Evolutionary conservation across 2,113 vertebrate species (phyloP).

Genomic region (Pterocles burchelli): DNA sequence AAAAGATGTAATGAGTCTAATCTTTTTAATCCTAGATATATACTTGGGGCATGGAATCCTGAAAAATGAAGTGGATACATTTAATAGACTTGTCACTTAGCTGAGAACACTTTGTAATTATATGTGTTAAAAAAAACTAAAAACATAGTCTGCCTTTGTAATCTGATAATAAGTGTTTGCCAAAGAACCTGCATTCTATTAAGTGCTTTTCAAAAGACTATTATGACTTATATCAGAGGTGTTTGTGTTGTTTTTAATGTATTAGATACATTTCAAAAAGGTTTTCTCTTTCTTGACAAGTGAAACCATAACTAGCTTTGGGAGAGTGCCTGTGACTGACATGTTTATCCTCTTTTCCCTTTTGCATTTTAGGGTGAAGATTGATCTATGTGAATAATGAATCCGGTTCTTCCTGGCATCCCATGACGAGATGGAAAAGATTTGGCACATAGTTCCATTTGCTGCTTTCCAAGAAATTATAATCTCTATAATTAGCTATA

Average conservation of each 20-base stretch:
- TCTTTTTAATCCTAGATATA: neutral
- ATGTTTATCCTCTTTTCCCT: neutral
- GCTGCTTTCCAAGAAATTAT: neutral
- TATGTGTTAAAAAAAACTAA: neutral
- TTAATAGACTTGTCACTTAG: neutral
- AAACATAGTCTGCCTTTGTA: neutral
- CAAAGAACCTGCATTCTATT: neutral
- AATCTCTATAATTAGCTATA: neutral
- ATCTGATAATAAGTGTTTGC: neutral
- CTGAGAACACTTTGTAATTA: neutral
- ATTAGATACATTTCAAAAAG: neutral
- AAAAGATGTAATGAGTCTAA: neutral
- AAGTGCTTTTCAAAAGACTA: neutral
- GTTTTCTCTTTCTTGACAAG: neutral
- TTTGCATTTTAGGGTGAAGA: slow-evolving; percentile 60
- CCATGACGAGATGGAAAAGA: neutral
- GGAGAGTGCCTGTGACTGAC: neutral
- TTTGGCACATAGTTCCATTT: neutral
- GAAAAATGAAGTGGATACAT: neutral
- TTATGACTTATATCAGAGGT: neutral
- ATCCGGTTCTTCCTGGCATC: neutral
- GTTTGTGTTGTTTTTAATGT: neutral
- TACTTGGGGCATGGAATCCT: neutral
- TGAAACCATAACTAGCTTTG: neutral
- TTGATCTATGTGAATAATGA: neutral